Evolutionary conservation across 1,140 invertebrate genomes (phyloP), one percentile per base, ranked within the genome.

Genomic region (Zaprionus ghesquierei): DNA sequence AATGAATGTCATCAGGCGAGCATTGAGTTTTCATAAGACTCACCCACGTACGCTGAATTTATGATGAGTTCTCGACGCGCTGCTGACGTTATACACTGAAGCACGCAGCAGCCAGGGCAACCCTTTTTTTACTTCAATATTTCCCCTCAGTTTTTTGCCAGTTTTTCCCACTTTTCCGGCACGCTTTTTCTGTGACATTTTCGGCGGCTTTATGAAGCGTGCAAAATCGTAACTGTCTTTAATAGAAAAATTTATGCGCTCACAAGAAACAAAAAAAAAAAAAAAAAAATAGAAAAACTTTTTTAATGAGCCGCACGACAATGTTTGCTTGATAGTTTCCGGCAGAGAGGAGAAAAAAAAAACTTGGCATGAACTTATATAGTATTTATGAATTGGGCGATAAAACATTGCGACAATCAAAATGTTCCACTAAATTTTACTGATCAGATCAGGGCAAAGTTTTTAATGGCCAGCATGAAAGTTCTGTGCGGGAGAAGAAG

Each of bases 1-100:
- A 87, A 87, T 87, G 84, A 89, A 81, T 89, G 84, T 87, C 82
- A 87, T 87, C 82, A 89, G 61, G 61, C 31, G 64, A 66, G 76
- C 84, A 87, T 79, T 76, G 81, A 87, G 82, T 87, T 87, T 89
- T 89, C 72, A 82, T 89, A 89, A 89, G 76, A 89, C 35, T 59
- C 60, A 55, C 50, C 82, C 69, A 87, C 84, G 84, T 79, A 82
- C 54, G 64, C 41, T 82, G 82, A 87, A 89, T 87, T 74, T 69
- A 55, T 89, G 82, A 89, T 87, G 84, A 87, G 82, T 79, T 75
- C 55, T 71, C 50, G 55, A 73, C 35, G n/a, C 63, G 54, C 55
- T 60, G 63, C 63, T 68, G 63, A 54, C 55, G 33, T 58, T 65
- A 35, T 35, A 5, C 10, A 20, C 20, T 25, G 2, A 44, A n/a